A percentile compares a stretch with the other conserved stretches of the same genome.
phyloP scores from a whole-genome alignment of 2,888 invertebrate genomes.

The Saturnia pavonia region DNA sequence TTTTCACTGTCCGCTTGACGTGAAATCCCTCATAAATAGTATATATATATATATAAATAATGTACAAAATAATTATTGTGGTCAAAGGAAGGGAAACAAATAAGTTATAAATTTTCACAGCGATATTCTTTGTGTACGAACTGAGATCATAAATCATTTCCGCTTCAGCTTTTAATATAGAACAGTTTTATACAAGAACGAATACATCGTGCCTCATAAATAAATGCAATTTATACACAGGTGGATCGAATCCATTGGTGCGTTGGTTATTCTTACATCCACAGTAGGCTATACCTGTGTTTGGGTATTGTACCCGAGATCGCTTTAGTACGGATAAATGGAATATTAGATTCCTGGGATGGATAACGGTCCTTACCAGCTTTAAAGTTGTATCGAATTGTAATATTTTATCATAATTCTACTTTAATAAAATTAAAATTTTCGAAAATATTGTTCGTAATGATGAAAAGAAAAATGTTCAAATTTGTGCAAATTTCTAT shows the following conservation, averaged over 20 bases:
- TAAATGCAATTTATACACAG: slow-evolving; percentile 64
- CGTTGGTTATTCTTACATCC: slow-evolving; percentile 44
- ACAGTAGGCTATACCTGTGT: slow-evolving; percentile 23
- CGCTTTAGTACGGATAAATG: not conserved
- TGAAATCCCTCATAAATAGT: too few relatives aligned
- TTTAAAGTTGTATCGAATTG: not conserved
- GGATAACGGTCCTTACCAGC: not conserved
- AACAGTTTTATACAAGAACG: slow-evolving; percentile 31
- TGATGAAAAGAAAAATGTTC: too few relatives aligned
- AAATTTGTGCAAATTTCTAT: too few relatives aligned
- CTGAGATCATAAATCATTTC: not conserved
- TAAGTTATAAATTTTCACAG: too few relatives aligned
- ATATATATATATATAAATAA: too few relatives aligned
- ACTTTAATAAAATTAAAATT: too few relatives aligned
- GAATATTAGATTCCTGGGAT: not conserved
- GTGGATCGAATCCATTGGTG: slow-evolving; percentile 55
- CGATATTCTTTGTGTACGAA: too few relatives aligned
- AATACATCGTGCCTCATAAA: slow-evolving; percentile 59
- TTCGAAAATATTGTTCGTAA: too few relatives aligned
- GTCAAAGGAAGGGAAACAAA: too few relatives aligned
- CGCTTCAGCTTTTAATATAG: slow-evolving; percentile 30
- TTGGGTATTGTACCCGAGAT: not conserved
- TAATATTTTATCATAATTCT: not conserved
- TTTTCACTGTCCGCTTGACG: too few relatives aligned
- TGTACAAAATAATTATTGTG: too few relatives aligned